A percentile compares a stretch with the other conserved stretches of the same genome.
Evolutionary conservation across 1,140 invertebrate species (phyloP).

Genomic region (Harlomillsia oculata): DNA sequence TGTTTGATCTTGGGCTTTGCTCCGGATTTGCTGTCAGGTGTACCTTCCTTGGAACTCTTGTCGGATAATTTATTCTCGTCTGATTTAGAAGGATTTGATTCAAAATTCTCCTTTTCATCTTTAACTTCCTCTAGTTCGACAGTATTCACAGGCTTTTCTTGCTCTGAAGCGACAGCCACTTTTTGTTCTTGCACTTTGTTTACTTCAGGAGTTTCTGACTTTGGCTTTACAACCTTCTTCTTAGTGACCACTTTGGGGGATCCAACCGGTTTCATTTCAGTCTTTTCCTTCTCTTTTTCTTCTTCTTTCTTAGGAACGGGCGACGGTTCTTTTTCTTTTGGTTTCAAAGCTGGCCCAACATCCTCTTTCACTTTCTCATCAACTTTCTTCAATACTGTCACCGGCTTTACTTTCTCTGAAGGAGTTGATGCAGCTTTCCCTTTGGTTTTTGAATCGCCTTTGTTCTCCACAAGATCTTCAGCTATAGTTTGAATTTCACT

Average conservation of each 20-base stretch:
- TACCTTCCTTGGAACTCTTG: conserved; percentile 1
- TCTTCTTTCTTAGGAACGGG: conserved; percentile 1
- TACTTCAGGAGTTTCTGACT: conserved; percentile 5
- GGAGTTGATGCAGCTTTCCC: conserved; percentile 1
- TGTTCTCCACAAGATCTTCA: conserved; percentile 19
- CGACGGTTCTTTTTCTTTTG: neutral
- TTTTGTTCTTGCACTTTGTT: conserved; percentile 15
- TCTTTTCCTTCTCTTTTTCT: neutral
- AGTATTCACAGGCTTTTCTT: conserved; percentile 7
- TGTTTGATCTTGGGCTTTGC: conserved; percentile 12
- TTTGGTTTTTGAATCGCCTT: conserved; percentile 2
- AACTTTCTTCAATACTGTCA: conserved; percentile 1
- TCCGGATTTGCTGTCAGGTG: no score
- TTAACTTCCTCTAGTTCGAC: no score
- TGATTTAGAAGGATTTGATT: neutral
- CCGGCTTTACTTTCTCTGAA: neutral
- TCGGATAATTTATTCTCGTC: conserved; percentile 7
- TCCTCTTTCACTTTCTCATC: conserved; percentile 6
- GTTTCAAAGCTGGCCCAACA: neutral
- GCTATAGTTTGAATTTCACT: conserved; percentile 34
- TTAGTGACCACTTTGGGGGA: neutral
- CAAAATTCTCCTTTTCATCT: no score
- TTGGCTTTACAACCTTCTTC: neutral
- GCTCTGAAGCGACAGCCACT: conserved; percentile 29
- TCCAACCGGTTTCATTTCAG: neutral